Conservation (phyloP, 2,888 invertebrate species). For the Brenthis hecate region DNA sequence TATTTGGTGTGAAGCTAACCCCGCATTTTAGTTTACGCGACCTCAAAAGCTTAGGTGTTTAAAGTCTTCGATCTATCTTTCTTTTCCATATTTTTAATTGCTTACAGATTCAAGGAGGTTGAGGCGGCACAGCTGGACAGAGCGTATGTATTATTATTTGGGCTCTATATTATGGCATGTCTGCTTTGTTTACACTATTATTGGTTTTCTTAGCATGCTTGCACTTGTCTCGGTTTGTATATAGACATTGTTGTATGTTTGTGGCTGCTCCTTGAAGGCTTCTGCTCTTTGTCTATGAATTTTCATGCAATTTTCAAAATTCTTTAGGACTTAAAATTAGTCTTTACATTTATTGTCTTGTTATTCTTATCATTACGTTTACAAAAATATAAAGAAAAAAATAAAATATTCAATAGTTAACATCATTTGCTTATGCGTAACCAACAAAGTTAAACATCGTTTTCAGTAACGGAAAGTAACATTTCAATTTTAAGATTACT, state of each 20-base stretch:
- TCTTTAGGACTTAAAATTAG: no score
- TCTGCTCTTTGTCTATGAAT: background rate
- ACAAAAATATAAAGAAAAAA: no score
- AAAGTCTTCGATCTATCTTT: slow-evolving; percentile 68
- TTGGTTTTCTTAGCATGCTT: slow-evolving; percentile 27
- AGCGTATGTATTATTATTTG: slow-evolving; percentile 88
- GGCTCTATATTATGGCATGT: slow-evolving; percentile 58
- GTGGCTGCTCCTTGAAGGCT: background rate
- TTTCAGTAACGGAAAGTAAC: no score
- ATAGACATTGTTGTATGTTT: slow-evolving; percentile 13
- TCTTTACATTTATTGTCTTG: no score
- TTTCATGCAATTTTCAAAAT: background rate
- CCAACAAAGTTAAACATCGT: no score
- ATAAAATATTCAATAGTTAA: no score
- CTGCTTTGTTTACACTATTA: slow-evolving; percentile 55
- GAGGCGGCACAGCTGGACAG: slow-evolving; percentile 90
- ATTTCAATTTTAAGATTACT: no score
- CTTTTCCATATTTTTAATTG: slow-evolving; percentile 81
- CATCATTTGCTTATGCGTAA: no score
- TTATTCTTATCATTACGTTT: no score
- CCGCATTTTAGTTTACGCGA: slow-evolving; percentile 52
- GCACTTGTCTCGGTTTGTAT: slow-evolving; percentile 1
- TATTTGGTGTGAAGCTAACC: slow-evolving; percentile 63
- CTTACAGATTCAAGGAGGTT: slow-evolving; percentile 93
- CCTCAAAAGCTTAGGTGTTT: slow-evolving; percentile 64